Base-by-base conservation (phyloP, 1,140 invertebrate species). In the Heliconius melpomene region DNA sequence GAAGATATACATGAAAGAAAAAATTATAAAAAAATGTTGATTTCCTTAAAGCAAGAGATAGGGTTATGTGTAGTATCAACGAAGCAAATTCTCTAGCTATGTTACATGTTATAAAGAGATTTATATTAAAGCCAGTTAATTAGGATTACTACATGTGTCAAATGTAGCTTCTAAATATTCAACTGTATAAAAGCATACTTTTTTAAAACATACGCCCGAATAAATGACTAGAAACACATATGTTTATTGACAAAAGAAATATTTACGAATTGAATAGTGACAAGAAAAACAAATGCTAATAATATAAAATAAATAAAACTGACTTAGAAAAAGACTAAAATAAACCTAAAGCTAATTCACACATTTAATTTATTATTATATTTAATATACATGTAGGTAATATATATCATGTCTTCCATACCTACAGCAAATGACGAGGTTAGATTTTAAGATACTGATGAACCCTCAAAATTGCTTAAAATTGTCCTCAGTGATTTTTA, bases 101-200 rank as follows among this genome's bases (percentile, higher is more conserved):
- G 32, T 77, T 40, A 78, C 77, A 36, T 75, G 20, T 80, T 66
- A 50, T 80, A 77, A 20, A 66, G 29, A 74, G 74, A 60, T 40
- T 11, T 81, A 78, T 75, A 75, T 80, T 80, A 80, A 80, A 80
- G 79, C 79, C 79, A 81, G 79, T 73, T 29, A 23, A 78, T 74
- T 81, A 78, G 79, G 75, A 81, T 77, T 78, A 81, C 23, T 78
- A 81, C 23, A 81, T 71, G 57, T 81, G 75, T 81, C 40, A 66
- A 78, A 70, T 71, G 79, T 46, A 81, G 72, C 76, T 73, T 74
- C 40, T 50, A 72, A 72, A 72, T 72, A 36, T 40, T 72, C 60
- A 66, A 66, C 23, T 66, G 60, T 66, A 13, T 66, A 66, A 66
- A 26, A 66, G 26, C 11, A 66, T 66, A 13, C 23, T n/a, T 66